phyloP scores from a whole-genome alignment of 2,888 invertebrate genomes.

The Plutella xylostella region DNA sequence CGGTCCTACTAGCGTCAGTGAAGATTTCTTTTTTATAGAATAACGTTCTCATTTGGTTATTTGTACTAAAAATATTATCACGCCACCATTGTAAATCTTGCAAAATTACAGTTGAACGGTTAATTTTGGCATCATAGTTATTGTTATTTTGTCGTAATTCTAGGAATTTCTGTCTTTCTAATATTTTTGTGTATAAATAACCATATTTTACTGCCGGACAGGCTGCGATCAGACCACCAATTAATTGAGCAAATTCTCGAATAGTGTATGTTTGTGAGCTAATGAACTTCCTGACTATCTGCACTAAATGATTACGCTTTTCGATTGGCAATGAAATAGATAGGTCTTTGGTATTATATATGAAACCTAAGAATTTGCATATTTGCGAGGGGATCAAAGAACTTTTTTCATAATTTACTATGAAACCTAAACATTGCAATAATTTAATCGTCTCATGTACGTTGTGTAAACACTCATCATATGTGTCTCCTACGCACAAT shows the following conservation, averaged over 20 bases:
- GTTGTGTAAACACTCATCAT: constrained; percentile 3
- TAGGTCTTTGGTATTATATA: constrained; percentile 3
- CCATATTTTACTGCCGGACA: constrained; percentile 8
- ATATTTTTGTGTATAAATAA: constrained; percentile 5
- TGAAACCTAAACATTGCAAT: constrained; percentile 6
- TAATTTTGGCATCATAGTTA: constrained; percentile 6
- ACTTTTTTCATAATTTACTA: constrained; percentile 8
- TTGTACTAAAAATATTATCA: not conserved
- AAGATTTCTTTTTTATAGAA: constrained; percentile 4
- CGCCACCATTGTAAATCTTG: constrained; percentile 6
- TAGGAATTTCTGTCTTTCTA: constrained; percentile 5
- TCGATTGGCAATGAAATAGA: constrained; percentile 2
- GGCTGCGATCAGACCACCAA: constrained; percentile 2
- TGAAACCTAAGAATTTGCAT: constrained; percentile 5
- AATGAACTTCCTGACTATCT: constrained; percentile 1
- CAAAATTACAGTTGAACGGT: not conserved
- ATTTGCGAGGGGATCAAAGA: not conserved
- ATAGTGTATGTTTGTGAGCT: constrained; percentile 4
- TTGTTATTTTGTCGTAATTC: not conserved
- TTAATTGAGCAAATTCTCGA: constrained; percentile 6
- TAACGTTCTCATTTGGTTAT: not conserved
- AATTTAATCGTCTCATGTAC: constrained; percentile 1
- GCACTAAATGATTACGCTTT: constrained; percentile 5
- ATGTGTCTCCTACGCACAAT: constrained; percentile 4
- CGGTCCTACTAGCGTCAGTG: constrained; percentile 4